Conservation (phyloP, 2,888 invertebrate species). For the Imbricaverruca yamaguchii region DNA sequence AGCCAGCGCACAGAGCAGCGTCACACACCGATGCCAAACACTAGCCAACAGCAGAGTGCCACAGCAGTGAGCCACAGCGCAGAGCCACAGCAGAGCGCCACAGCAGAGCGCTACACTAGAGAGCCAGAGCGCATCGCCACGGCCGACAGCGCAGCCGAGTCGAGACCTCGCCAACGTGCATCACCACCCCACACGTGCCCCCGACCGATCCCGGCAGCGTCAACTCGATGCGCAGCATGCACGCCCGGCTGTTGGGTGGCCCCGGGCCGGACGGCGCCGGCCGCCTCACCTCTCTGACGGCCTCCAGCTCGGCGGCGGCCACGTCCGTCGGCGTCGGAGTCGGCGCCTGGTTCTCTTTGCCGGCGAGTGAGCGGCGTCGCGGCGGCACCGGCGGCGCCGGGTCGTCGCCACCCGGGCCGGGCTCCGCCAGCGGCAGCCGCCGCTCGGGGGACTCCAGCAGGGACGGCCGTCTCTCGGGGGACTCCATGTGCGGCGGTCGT, state of each 20-base stretch:
- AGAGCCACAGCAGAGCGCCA: too few species aligned
- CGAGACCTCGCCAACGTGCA: constrained; percentile 11
- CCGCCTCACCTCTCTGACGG: neutral
- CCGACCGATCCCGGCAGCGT: neutral
- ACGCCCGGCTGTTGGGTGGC: neutral
- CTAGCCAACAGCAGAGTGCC: too few species aligned
- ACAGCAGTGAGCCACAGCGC: too few species aligned
- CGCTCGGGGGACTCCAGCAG: neutral
- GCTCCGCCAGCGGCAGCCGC: neutral
- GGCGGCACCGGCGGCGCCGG: constrained; percentile 51
- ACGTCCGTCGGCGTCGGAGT: constrained; percentile 29
- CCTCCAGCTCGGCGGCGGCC: constrained; percentile 7
- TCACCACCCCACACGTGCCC: constrained; percentile 9
- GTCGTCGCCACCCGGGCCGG: constrained; percentile 31
- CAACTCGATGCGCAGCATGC: neutral
- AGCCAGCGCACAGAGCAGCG: too few species aligned
- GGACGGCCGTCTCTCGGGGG: neutral
- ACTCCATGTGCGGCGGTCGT: neutral
- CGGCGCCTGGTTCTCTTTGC: constrained; percentile 42
- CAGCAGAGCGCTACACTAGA: neutral
- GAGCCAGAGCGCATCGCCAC: neutral
- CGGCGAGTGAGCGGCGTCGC: constrained; percentile 46
- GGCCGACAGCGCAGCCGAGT: constrained; percentile 19
- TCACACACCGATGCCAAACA: too few species aligned
- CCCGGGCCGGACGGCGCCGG: neutral